These are phyloP conservation scores for Hirundo rustica DNA, from an alignment of 2,797 vertebrate species.

Conservation along the genomic window DNA sequence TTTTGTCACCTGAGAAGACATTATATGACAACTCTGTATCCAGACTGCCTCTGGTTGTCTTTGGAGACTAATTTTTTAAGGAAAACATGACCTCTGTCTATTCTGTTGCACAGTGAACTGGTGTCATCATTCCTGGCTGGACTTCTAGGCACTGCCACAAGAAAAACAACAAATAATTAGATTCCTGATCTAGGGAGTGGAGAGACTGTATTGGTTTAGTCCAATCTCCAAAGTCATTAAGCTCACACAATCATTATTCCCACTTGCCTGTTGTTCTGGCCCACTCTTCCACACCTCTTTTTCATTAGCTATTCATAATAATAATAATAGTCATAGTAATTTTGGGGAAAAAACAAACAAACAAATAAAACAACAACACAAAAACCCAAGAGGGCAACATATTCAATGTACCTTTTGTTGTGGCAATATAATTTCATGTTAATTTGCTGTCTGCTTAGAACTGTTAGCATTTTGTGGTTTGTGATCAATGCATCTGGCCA, in stretches of 20 bases:
- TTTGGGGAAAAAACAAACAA: no score
- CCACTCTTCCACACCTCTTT: not conserved
- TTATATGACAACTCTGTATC: not conserved
- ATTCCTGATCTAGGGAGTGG: not conserved
- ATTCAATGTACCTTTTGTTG: not conserved
- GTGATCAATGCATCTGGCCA: slow-evolving; percentile 36
- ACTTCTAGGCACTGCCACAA: not conserved
- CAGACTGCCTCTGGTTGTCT: not conserved
- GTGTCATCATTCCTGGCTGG: not conserved
- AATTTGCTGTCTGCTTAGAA: slow-evolving; percentile 43
- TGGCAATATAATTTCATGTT: slow-evolving; percentile 31
- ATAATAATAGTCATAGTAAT: not conserved
- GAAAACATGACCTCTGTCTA: not conserved
- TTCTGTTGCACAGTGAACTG: not conserved
- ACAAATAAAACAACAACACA: not conserved
- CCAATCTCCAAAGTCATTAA: slow-evolving; percentile 17
- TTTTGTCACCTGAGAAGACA: not conserved
- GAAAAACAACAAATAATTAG: slow-evolving; percentile 7
- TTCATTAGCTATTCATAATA: not conserved
- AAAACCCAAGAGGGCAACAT: not conserved
- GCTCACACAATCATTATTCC: not conserved
- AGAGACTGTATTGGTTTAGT: not conserved
- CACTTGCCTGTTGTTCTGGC: not conserved
- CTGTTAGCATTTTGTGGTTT: slow-evolving; percentile 24
- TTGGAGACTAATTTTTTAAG: not conserved